Conservation (phyloP, 2,113 vertebrate genomes). For the Thomomys bottae region DNA sequence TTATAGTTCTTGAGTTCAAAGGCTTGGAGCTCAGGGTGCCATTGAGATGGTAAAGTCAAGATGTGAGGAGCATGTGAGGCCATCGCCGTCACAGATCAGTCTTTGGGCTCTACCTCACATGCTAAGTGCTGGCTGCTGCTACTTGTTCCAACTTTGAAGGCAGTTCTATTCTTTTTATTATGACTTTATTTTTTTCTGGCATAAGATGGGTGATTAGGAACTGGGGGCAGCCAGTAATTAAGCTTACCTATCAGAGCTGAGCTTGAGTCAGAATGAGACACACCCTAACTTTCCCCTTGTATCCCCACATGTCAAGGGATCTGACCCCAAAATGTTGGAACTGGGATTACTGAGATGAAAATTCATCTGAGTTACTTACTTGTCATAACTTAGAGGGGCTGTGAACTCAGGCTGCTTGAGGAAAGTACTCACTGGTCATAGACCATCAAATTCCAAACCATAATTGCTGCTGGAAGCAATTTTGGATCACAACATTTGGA, state of each 20-base stretch:
- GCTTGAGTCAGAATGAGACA: background rate
- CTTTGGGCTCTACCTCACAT: background rate
- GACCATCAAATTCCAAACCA: background rate
- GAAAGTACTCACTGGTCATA: background rate
- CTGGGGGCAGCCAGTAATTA: conserved; percentile 30
- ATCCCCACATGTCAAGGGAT: conserved; percentile 31
- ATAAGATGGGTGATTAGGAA: conserved; percentile 10
- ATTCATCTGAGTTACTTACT: background rate
- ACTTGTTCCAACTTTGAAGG: background rate
- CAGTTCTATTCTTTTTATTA: background rate
- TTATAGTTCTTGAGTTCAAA: background rate
- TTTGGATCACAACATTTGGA: conserved; percentile 33
- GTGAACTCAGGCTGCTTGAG: background rate
- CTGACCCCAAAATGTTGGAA: conserved; percentile 53
- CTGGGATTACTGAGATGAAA: conserved; percentile 12
- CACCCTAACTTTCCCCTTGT: background rate
- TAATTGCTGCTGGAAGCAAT: background rate
- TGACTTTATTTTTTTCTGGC: background rate
- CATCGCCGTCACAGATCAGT: background rate
- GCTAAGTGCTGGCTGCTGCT: background rate
- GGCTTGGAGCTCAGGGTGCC: no score
- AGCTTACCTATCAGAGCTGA: conserved; percentile 50
- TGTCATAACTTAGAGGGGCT: background rate
- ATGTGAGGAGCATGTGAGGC: background rate
- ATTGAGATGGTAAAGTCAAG: fast-evolving